Base-by-base conservation (phyloP, 2,797 vertebrate species). In the Notolepis coatsorum region DNA sequence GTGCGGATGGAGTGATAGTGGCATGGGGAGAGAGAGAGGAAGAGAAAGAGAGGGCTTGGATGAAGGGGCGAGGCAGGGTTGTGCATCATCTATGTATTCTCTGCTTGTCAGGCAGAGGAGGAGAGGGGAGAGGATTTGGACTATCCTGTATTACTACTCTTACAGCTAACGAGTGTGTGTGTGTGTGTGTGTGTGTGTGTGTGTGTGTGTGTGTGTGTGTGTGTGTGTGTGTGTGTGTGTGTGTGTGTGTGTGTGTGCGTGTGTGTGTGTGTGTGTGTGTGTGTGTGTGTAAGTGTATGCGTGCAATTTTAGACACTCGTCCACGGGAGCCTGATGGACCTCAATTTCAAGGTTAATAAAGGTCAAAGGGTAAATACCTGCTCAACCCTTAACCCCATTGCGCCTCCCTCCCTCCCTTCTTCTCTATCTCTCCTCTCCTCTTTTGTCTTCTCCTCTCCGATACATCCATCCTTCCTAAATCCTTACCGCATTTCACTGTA, bases 271-370 rank as follows among this genome's bases (percentile, higher is more conserved):
- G 45, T 52, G 17, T 48, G 50, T 64, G 47, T 61, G 33, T 18
- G n/a, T 20, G 47, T 25, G 10, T 55, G 45, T 52, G 17, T 48
- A 47, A 61, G 47, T 61, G 33, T 18, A 4, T 39, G 21, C 8
- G 38, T 45, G 21, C 1, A 25, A 41, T 23, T 52, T 33, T 6
- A 62, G 35, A 41, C 41, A 49, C 27, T 30, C 18, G 31, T 62
- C 49, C 25, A 21, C 51, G 65, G 42, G 57, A 20, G 51, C 45
- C 27, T 8, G 7, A 39, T 61, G 9, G 39, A 65, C 66, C 54
- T 54, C 17, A 39, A 20, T 64, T 71, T 46, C 4, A 46, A 61
- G 51, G 70, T 75, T 61, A 51, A n/a, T n/a, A n/a, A 46, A 61
- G 51, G 70, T 75, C 60, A 51, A n/a, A n/a, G n/a, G n/a, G n/a